These are phyloP conservation scores for Grammomys surdaster DNA, from an alignment of 2,113 vertebrate species.

Conservation along the genomic window DNA sequence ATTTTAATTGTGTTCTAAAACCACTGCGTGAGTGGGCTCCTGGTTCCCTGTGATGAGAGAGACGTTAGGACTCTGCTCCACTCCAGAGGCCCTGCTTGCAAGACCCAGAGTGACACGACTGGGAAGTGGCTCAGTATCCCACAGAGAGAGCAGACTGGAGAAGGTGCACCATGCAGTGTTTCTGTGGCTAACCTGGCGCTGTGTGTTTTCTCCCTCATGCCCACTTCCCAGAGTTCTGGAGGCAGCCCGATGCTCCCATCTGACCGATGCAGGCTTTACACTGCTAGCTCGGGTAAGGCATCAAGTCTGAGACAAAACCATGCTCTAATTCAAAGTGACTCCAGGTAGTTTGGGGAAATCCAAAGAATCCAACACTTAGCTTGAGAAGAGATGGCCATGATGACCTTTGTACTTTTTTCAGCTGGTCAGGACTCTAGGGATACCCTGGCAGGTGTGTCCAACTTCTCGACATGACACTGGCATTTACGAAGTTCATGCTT, in stretches of 20 bases:
- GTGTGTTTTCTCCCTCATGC: background rate
- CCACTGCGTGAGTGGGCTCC: background rate
- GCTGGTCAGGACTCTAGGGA: background rate
- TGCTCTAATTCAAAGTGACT: background rate
- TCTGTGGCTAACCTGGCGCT: background rate
- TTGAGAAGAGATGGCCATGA: background rate
- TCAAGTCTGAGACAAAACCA: background rate
- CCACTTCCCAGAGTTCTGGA: slow-evolving; percentile 91
- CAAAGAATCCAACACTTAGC: background rate
- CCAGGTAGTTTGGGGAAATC: background rate
- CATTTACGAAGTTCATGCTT: background rate
- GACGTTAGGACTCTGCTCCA: background rate
- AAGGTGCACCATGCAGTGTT: background rate
- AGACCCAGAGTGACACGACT: background rate
- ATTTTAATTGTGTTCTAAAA: slow-evolving; percentile 22
- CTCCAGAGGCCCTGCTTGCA: background rate
- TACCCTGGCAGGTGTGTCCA: background rate
- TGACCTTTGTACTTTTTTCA: background rate
- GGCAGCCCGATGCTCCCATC: slow-evolving; percentile 94
- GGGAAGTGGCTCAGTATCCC: background rate
- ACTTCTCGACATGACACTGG: background rate
- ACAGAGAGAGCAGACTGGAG: background rate
- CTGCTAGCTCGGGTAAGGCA: slow-evolving; percentile 93
- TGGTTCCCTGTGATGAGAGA: background rate
- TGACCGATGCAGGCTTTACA: slow-evolving; percentile 95